Conservation (phyloP, 2,113 vertebrate genomes). For the Kryptolebias marmoratus region DNA sequence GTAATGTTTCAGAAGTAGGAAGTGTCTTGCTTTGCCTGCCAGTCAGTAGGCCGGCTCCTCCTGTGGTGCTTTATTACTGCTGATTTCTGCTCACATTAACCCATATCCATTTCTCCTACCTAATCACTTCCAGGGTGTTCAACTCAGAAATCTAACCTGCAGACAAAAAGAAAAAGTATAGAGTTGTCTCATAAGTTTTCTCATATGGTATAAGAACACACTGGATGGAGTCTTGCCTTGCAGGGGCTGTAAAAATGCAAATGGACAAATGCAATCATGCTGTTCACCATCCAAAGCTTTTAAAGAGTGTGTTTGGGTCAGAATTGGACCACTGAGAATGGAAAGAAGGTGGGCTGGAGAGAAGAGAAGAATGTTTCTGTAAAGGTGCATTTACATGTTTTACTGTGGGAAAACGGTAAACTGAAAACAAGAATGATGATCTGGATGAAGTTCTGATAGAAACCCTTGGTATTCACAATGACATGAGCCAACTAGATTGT, state of each 20-base stretch:
- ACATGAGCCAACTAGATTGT: no score
- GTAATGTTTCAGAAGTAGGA: conserved; percentile 62
- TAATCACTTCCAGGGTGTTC: neutral
- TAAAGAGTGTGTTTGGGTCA: neutral
- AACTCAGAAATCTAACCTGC: conserved; percentile 9
- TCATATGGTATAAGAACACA: no score
- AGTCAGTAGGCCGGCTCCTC: conserved; percentile 52
- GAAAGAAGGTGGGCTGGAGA: neutral
- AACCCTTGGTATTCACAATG: neutral
- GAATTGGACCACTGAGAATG: neutral
- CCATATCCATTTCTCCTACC: conserved; percentile 49
- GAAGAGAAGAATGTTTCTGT: neutral
- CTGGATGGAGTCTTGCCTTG: no score
- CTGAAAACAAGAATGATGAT: neutral
- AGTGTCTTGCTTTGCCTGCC: conserved; percentile 49
- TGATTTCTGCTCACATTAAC: conserved; percentile 50
- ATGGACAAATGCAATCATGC: neutral
- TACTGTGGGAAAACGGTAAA: neutral
- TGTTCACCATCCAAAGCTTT: neutral
- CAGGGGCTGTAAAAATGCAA: neutral
- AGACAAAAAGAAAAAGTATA: neutral
- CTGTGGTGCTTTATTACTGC: conserved; percentile 56
- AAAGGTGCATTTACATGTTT: neutral
- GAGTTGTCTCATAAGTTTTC: no score
- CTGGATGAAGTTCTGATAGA: neutral